phyloP scores from a whole-genome alignment of 2,113 vertebrate genomes.

The Dinomys branickii region DNA sequence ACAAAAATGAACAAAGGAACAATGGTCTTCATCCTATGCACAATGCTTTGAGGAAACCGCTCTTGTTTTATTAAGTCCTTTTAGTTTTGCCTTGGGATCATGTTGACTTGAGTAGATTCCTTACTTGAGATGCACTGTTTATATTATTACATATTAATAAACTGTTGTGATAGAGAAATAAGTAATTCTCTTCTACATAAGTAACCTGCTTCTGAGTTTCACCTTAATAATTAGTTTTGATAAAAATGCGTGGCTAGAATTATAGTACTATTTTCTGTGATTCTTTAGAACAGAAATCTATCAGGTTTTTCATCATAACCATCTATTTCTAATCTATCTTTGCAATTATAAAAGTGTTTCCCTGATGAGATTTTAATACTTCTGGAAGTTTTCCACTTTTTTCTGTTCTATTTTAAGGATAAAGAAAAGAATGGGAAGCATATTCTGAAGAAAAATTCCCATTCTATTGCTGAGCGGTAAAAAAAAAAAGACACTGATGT shows the following conservation, averaged over 20 bases:
- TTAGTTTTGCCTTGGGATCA: not conserved
- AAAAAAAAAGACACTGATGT: not conserved
- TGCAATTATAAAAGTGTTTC: conserved; percentile 42
- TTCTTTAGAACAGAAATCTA: not conserved
- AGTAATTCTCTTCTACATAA: not conserved
- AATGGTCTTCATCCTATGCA: not conserved
- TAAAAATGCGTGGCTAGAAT: conserved; percentile 2
- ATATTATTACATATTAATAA: not conserved
- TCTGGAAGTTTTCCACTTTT: not conserved
- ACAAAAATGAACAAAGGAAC: not conserved
- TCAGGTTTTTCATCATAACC: conserved; percentile 11
- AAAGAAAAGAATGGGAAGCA: not conserved
- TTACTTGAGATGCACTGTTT: not conserved
- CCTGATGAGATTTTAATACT: conserved; percentile 11
- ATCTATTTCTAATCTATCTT: not conserved
- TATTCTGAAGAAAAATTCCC: not conserved
- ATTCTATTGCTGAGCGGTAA: not conserved
- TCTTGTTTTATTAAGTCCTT: conserved; percentile 42
- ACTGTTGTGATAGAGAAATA: not conserved
- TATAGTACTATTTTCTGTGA: not conserved
- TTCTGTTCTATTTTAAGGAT: not conserved
- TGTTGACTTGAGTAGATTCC: not conserved
- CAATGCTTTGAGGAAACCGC: not conserved
- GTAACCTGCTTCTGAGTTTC: conserved; percentile 7
- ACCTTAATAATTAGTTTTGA: conserved; percentile 56